Conservation (phyloP, 2,113 vertebrate species). For the Grallaria varia region DNA sequence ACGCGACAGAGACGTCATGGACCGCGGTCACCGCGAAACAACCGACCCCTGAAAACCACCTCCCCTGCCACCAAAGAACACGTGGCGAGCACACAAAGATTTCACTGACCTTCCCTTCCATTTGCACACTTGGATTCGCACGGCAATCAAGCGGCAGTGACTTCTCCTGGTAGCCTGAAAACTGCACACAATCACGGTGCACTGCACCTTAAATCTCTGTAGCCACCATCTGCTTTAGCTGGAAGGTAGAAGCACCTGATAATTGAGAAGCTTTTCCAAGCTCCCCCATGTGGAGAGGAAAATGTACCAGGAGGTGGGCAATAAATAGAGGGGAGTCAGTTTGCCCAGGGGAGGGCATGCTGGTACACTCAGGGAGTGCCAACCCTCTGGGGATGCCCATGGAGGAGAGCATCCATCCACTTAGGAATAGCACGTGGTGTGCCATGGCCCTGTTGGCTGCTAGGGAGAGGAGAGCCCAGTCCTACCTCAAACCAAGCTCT, state of each 20-base stretch:
- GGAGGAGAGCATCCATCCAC: background rate
- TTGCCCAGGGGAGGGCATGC: background rate
- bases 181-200: too few relatives aligned
- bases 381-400: accelerated
- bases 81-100: too few relatives aligned
- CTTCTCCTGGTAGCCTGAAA: too few relatives aligned
- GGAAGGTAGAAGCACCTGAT: background rate
- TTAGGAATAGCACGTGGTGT: background rate
- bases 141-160: too few relatives aligned
- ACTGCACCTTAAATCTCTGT: too few relatives aligned
- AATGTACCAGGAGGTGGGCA: accelerated
- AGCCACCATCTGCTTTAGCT: conserved; percentile 37
- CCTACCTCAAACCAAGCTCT: background rate
- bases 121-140: too few relatives aligned
- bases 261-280: background rate
- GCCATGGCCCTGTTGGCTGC: accelerated
- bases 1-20: too few relatives aligned
- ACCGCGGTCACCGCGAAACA: too few relatives aligned
- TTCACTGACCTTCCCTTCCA: too few relatives aligned
- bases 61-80: too few relatives aligned
- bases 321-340: background rate
- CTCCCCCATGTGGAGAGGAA: accelerated
- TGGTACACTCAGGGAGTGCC: too few relatives aligned
- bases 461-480: background rate
- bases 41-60: too few relatives aligned